These are phyloP conservation scores for Sicus ferrugineus DNA, from an alignment of 2,888 invertebrate species.

Conservation along the genomic window DNA sequence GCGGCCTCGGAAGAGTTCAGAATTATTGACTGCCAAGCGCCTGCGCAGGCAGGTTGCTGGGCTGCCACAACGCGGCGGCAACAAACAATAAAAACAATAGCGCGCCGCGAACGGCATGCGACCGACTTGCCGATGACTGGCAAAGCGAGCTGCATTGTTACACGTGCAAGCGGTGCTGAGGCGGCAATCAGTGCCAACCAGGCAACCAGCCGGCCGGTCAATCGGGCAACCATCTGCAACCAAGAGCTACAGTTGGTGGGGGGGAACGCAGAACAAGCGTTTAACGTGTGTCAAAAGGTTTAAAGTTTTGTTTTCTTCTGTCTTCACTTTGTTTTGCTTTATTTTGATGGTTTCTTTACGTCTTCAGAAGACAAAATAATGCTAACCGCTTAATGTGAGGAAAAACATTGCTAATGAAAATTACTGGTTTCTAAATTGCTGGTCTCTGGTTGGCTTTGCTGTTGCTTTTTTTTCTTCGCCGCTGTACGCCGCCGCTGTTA, in stretches of 20 bases:
- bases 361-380: neutral
- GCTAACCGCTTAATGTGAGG: slow-evolving; percentile 10
- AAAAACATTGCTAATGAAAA: slow-evolving; percentile 28
- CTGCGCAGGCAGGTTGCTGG: neutral
- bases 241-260: neutral
- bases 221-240: neutral
- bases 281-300: slow-evolving; percentile 32
- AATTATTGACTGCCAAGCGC: slow-evolving; percentile 19
- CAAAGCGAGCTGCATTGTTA: neutral
- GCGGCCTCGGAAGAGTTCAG: neutral
- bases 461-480: neutral
- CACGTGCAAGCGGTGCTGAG: neutral
- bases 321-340: neutral
- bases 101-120: neutral
- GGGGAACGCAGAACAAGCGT: neutral
- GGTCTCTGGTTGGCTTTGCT: neutral
- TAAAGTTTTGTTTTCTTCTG: slow-evolving; percentile 4
- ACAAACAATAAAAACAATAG: slow-evolving; percentile 2
- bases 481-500: neutral
- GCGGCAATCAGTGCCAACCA: neutral
- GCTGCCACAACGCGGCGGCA: neutral
- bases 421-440: neutral
- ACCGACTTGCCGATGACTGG: neutral
- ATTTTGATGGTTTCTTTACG: neutral
- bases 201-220: neutral